Evolutionary conservation across 2,113 vertebrate species (phyloP).

Genomic region (Gnathonemus longibarbis): DNA sequence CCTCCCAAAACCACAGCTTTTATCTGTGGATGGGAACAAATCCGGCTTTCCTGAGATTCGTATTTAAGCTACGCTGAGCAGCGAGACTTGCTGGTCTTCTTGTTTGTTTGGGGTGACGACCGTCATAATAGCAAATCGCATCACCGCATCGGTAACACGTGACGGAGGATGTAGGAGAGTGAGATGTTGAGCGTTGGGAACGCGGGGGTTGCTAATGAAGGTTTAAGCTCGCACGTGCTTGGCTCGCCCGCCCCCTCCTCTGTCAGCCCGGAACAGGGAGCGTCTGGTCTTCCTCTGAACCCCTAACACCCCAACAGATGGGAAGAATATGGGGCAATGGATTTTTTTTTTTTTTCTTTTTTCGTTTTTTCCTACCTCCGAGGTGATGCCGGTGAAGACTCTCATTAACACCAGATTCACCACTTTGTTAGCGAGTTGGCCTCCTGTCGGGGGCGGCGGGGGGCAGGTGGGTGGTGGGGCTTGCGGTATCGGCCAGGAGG

Average conservation of each 20-base stretch:
- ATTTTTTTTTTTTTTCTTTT: conserved; percentile 22
- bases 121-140: not conserved
- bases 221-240: conserved; percentile 66
- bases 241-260: conserved; percentile 76
- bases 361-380: conserved; percentile 69
- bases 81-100: not conserved
- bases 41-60: not conserved
- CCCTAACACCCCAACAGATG: conserved; percentile 97
- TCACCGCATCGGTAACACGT: not conserved
- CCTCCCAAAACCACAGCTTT: not conserved
- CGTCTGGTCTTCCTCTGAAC: conserved; percentile 78
- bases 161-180: not conserved
- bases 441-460: conserved; percentile 91
- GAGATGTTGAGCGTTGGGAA: conserved; percentile 41
- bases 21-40: conserved; percentile 28
- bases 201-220: conserved; percentile 73
- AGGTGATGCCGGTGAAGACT: conserved; percentile 97
- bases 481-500: not conserved
- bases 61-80: not conserved
- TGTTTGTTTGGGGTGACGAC: not conserved
- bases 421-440: conserved; percentile 93
- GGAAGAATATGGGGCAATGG: conserved; percentile 77
- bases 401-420: conserved; percentile 99
- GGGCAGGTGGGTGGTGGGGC: conserved; percentile 27
- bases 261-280: conserved; percentile 81